Evolutionary conservation across 1,140 invertebrate species (phyloP), one percentile per base, ranked within the genome.

Genomic region (Pomacea maculata): DNA sequence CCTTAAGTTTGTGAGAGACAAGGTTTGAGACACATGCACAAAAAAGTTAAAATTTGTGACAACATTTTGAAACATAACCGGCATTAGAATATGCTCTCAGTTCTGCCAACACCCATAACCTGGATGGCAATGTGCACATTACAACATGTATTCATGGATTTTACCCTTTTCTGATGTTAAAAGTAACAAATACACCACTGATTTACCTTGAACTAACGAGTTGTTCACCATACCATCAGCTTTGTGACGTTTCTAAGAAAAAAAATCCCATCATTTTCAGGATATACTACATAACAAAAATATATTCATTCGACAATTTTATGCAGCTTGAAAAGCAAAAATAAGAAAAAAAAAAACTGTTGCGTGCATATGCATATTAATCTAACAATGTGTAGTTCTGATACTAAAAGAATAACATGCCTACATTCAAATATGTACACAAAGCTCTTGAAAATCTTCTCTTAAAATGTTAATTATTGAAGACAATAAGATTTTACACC

Each of bases 191-290:
- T 25, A 25, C 25, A 25, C 25, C 25, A 77, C 70, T 52, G 15
- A 72, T 52, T 80, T 77, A 91, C 90, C 90, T 74, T 81, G 80
- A 19, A 90, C 87, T 84, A 86, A 85, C 80, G 87, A 87, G 76
- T 90, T 90, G 81, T 91, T 91, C 8, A 90, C 87, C 71, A 82
- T 85, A 81, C 86, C 89, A 87, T 92, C 91, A 74, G 89, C 90
- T 88, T 86, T 86, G 78, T 91, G 89, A 79, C 91, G 81, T 87
- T 92, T 91, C 91, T 92, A 84, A 17, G 86, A 86, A 45, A 68
- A 78, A 82, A 81, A 29, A 64, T 2, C 25, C 25, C 34, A 45
- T 45, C 6, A 45, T 45, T 45, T 45, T 2, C 2, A 45, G 34
- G 6, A 45, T 4, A 45, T 45, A 45, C 34, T 1, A 45, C 34